Evolutionary conservation across 2,113 vertebrate species (phyloP), one percentile per base, ranked within the genome.

Genomic region (Oxyura jamaicensis): DNA sequence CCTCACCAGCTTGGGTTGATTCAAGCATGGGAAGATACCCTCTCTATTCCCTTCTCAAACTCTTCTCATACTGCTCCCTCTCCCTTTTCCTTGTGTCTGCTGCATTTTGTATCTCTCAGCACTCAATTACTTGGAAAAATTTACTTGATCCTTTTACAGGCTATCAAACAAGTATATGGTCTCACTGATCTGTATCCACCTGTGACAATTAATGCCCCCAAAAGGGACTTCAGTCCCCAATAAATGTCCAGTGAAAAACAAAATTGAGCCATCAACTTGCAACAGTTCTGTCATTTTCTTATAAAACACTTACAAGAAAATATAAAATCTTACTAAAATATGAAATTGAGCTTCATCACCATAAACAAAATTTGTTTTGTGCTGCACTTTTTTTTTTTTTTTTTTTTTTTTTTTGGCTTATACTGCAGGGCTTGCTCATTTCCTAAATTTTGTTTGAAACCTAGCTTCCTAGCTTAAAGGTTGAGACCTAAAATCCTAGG

Each of bases 101-200:
- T 69, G 26, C 25, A 50, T 93, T 89, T 95, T 66, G 21, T 86
- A 60, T 53, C 26, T 88, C 44, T 82, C 33, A 50, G 48, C 50
- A 69, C 41, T 92, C 72, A 93, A 93, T 94, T 53, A 71, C 26
- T 31, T 58, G n/a, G 66, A 75, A 86, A 92, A 92, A 93, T 73
- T 68, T 88, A 73, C 66, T 46, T 86, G 92, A 84, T 0, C 0
- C 50, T 95, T 92, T 93, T 90, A 93, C 44, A 53, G 83, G 62
- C 94, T 84, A 91, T 95, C 56, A 82, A 75, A 86, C 29, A 95
- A 92, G 93, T 60, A 95, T 89, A 96, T 76, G 83, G 35, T 44
- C 48, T 95, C 81, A 91, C 83, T 91, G 83, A 73, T 91, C 86
- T 87, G 71, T 91, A 96, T 44, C 71, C 33, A 89, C 62, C 53